phyloP scores from a whole-genome alignment of 2,888 invertebrate species.

The Campopleginae sp. region DNA sequence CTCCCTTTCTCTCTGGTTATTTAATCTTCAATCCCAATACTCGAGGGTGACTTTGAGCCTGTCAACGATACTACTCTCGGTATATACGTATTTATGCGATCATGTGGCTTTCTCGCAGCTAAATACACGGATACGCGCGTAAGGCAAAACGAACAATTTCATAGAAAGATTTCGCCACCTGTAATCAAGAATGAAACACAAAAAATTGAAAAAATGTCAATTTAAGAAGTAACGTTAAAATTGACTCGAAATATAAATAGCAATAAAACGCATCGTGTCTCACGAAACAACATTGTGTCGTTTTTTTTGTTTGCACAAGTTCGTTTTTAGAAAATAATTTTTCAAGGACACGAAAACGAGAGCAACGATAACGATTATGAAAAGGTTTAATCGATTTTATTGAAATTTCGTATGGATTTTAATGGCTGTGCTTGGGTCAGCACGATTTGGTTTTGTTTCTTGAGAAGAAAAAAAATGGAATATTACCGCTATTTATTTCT shows the following conservation, averaged over 20 bases:
- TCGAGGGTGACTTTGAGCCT: constrained; percentile 77
- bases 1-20: constrained; percentile 76
- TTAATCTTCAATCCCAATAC: constrained; percentile 83
- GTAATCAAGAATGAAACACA: neutral
- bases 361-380: neutral
- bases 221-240: neutral
- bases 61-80: constrained; percentile 76
- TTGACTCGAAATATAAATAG: neutral
- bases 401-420: neutral
- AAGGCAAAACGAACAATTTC: neutral
- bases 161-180: neutral
- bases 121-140: neutral
- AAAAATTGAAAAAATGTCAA: neutral
- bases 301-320: no score
- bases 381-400: neutral
- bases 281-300: neutral
- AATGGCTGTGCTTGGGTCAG: neutral
- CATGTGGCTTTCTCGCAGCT: neutral
- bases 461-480: constrained; percentile 8
- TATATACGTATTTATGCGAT: constrained; percentile 5
- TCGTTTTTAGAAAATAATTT: neutral
- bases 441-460: neutral
- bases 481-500: constrained; percentile 5
- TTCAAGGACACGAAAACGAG: neutral
- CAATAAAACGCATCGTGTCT: neutral